A percentile compares a stretch with the other conserved stretches of the same genome.
phyloP scores from a whole-genome alignment of 2,888 invertebrate species.

The Tyria jacobaeae region DNA sequence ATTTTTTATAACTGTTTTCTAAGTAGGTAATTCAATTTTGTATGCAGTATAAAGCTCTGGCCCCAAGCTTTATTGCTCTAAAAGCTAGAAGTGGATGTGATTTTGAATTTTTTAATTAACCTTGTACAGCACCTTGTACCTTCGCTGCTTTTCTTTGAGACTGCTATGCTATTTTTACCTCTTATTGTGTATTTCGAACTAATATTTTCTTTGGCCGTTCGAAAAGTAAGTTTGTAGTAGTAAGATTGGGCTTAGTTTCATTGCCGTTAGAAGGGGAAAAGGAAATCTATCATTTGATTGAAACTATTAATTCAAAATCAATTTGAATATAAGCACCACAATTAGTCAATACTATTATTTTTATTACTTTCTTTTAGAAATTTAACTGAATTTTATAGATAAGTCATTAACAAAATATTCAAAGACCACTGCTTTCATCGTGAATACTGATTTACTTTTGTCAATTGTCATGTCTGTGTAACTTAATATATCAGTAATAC shows the following conservation, averaged over 20 bases:
- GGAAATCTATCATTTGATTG: constrained; percentile 1
- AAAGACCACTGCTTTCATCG: no score
- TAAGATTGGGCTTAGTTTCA: constrained; percentile 4
- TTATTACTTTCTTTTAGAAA: no score
- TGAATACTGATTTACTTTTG: no score
- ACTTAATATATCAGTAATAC: no score
- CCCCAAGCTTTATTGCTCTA: constrained; percentile 9
- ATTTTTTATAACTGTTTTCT: not conserved
- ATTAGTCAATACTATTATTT: constrained; percentile 33
- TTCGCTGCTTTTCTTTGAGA: constrained; percentile 17
- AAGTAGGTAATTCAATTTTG: constrained; percentile 5
- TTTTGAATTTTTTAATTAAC: constrained; percentile 18
- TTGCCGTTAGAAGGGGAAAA: constrained; percentile 3
- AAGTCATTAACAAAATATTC: no score
- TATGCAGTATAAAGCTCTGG: not conserved
- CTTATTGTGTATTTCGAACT: constrained; percentile 12
- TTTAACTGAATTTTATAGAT: no score
- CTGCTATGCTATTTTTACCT: constrained; percentile 14
- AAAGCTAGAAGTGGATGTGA: constrained; percentile 12
- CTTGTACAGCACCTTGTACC: constrained; percentile 6
- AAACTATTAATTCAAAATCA: constrained; percentile 26
- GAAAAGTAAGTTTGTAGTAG: no score
- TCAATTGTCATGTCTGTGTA: no score
- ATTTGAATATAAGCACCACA: constrained; percentile 34
- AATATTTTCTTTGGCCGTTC: not conserved